Conservation (phyloP, 2,113 vertebrate genomes). For the Zosterops borbonicus region DNA sequence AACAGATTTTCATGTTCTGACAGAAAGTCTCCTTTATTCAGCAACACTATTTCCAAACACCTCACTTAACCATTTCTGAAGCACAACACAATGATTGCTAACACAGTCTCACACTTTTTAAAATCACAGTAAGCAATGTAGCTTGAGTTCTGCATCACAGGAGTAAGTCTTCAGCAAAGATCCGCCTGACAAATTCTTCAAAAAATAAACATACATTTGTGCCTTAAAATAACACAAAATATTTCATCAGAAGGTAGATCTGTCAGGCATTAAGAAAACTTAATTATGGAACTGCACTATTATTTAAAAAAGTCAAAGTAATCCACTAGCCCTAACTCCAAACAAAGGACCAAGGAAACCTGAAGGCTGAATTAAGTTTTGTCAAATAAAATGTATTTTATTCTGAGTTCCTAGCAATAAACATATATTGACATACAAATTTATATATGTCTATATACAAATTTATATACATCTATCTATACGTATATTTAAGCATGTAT, state of each 20-base stretch:
- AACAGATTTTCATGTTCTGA: not conserved
- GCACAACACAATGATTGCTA: not conserved
- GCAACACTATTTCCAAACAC: not conserved
- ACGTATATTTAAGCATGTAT: not conserved
- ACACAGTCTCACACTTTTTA: not conserved
- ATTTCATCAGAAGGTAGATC: not conserved
- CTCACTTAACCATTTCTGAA: not conserved
- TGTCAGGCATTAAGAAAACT: not conserved
- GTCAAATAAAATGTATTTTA: not conserved
- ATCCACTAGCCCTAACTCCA: not conserved
- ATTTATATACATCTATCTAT: not conserved
- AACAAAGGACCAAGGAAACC: not conserved
- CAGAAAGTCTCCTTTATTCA: not conserved
- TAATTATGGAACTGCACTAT: not conserved
- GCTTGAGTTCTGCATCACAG: not conserved
- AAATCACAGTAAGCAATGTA: not conserved
- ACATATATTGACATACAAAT: not conserved
- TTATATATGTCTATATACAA: not conserved
- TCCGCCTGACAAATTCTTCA: not conserved
- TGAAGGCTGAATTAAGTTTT: not conserved
- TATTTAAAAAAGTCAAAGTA: not conserved
- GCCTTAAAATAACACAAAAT: not conserved
- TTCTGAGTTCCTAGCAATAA: not conserved
- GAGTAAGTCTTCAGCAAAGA: not conserved
- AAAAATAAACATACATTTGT: not conserved